Conservation (phyloP, 2,888 invertebrate species). For the Troides aeacus region DNA sequence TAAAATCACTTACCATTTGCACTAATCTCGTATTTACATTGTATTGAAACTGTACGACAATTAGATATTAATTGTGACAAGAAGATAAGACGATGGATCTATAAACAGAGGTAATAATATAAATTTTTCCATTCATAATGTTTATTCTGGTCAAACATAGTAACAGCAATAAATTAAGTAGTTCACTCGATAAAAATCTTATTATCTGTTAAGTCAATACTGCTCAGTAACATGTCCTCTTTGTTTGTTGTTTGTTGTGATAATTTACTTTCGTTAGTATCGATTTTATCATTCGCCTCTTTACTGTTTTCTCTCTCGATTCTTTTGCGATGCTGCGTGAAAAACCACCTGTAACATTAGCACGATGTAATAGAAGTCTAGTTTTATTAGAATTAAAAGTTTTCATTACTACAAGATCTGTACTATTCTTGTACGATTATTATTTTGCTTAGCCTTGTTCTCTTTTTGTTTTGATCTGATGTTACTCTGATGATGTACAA, state of each 20-base stretch:
- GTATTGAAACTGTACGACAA: too few relatives aligned
- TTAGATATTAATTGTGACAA: not conserved
- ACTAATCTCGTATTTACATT: too few relatives aligned
- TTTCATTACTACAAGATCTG: too few relatives aligned
- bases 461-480: too few relatives aligned
- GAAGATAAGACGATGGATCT: not conserved
- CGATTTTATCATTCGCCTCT: constrained; percentile 19
- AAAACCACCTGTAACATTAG: constrained; percentile 56
- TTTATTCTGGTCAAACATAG: too few relatives aligned
- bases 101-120: not conserved
- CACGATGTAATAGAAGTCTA: too few relatives aligned
- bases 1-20: too few relatives aligned
- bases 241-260: constrained; percentile 26
- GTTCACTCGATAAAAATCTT: constrained; percentile 38
- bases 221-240: constrained; percentile 43
- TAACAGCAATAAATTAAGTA: not conserved
- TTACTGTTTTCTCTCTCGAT: constrained; percentile 16
- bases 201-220: constrained; percentile 45
- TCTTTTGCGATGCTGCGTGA: constrained; percentile 45
- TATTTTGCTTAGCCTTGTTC: too few relatives aligned
- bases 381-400: too few relatives aligned
- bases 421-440: too few relatives aligned
- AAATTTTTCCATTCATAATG: not conserved
- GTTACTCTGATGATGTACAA: too few relatives aligned
- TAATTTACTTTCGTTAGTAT: constrained; percentile 12